phyloP scores from a whole-genome alignment of 2,888 invertebrate genomes.

The Tortricodes alternella region DNA sequence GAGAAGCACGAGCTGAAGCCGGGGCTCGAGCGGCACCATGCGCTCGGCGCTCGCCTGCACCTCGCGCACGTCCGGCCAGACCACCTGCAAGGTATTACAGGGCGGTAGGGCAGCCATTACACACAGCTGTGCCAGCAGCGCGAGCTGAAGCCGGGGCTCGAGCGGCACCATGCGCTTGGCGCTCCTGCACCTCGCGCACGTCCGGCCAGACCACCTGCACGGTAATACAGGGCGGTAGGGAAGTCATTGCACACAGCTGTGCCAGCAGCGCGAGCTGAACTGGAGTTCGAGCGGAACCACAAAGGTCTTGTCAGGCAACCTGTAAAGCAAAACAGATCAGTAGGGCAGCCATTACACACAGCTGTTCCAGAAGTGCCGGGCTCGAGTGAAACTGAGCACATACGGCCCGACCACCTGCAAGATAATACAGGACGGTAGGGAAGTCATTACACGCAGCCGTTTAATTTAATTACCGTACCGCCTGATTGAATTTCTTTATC shows the following conservation, averaged over 20 bases:
- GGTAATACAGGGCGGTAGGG: slow-evolving; percentile 41
- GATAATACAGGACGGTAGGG: slow-evolving; percentile 41
- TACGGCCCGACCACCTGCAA: slow-evolving; percentile 71
- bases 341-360: not conserved
- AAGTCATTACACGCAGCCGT: not conserved
- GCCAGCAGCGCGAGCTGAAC: slow-evolving; percentile 85
- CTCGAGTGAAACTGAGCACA: slow-evolving; percentile 71
- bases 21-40: slow-evolving; percentile 71
- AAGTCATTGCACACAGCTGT: not conserved
- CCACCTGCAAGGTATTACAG: slow-evolving; percentile 63
- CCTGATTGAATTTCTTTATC: no score
- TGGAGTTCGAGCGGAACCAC: slow-evolving; percentile 70
- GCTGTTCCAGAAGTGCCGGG: slow-evolving; percentile 78
- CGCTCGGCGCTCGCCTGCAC: slow-evolving; percentile 66
- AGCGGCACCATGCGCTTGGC: slow-evolving; percentile 73
- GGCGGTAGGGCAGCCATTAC: not conserved
- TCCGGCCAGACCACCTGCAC: slow-evolving; percentile 71
- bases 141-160: slow-evolving; percentile 78
- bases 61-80: slow-evolving; percentile 71
- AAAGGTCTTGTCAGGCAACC: slow-evolving; percentile 68
- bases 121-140: slow-evolving; percentile 75
- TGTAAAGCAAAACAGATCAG: slow-evolving; percentile 54
- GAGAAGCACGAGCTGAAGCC: slow-evolving; percentile 85
- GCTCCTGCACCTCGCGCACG: slow-evolving; percentile 68
- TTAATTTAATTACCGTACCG: no score